Conservation (phyloP, 2,888 invertebrate genomes). For the Agrotis exclamationis region DNA sequence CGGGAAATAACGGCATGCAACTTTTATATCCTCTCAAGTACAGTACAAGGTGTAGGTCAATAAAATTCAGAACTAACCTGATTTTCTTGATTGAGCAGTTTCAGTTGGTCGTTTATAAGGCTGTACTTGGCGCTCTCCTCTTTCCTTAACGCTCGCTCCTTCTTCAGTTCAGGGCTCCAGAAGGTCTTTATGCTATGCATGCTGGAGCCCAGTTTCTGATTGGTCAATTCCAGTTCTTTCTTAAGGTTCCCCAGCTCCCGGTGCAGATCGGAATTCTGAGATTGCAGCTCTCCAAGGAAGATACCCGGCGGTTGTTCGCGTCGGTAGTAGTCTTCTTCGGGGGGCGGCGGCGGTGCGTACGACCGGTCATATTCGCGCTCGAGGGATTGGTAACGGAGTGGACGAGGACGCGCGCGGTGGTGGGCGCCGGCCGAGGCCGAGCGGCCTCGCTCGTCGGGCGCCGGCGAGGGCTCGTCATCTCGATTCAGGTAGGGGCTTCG, state of each 20-base stretch:
- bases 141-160: conserved; percentile 98
- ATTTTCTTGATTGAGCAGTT: conserved; percentile 98
- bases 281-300: conserved; percentile 96
- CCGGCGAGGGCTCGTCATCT: conserved; percentile 95
- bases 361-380: conserved; percentile 96
- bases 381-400: conserved; percentile 94
- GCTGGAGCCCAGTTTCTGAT: conserved; percentile 99
- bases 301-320: conserved; percentile 91
- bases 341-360: conserved; percentile 96
- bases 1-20: conserved; percentile 10
- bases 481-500: conserved; percentile 95
- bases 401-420: conserved; percentile 95
- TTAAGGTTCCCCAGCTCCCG: conserved; percentile 97
- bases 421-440: conserved; percentile 93
- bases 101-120: conserved; percentile 98
- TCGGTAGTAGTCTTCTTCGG: conserved; percentile 92
- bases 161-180: conserved; percentile 99
- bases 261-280: conserved; percentile 98
- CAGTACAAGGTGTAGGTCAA: neutral
- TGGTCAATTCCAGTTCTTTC: conserved; percentile 98
- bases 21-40: too few species aligned
- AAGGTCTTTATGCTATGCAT: conserved; percentile 99
- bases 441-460: conserved; percentile 96
- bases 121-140: conserved; percentile 99
- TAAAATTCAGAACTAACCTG: conserved; percentile 93